Conservation (phyloP, 2,888 invertebrate species). For the Heliconius charithonia region DNA sequence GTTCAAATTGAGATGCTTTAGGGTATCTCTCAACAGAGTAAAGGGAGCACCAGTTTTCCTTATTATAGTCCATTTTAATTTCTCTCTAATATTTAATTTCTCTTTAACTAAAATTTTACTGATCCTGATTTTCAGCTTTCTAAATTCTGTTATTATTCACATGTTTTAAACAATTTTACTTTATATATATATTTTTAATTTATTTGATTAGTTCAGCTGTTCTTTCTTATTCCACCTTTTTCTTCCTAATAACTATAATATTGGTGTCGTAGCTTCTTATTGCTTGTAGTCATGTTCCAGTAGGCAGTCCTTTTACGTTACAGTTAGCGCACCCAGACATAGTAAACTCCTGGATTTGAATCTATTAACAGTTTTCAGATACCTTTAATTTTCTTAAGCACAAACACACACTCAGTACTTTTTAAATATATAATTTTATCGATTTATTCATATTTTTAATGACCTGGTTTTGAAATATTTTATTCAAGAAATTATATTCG, state of each 20-base stretch:
- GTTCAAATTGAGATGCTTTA: constrained; percentile 18
- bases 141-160: neutral
- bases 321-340: neutral
- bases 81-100: neutral
- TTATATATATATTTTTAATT: no score
- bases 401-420: neutral
- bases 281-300: constrained; percentile 21
- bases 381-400: neutral
- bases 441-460: neutral
- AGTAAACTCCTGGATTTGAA: neutral
- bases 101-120: neutral
- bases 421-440: neutral
- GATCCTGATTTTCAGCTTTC: neutral
- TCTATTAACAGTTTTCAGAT: neutral
- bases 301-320: constrained; percentile 5
- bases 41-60: constrained; percentile 39
- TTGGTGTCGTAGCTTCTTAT: neutral
- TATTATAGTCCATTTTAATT: neutral
- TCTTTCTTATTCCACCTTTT: neutral
- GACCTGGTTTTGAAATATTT: neutral
- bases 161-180: neutral
- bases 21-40: constrained; percentile 23
- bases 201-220: neutral
- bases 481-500: neutral
- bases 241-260: neutral